These are phyloP conservation scores for Neoniphon sammara DNA, from an alignment of 2,797 vertebrate species.

Conservation along the genomic window DNA sequence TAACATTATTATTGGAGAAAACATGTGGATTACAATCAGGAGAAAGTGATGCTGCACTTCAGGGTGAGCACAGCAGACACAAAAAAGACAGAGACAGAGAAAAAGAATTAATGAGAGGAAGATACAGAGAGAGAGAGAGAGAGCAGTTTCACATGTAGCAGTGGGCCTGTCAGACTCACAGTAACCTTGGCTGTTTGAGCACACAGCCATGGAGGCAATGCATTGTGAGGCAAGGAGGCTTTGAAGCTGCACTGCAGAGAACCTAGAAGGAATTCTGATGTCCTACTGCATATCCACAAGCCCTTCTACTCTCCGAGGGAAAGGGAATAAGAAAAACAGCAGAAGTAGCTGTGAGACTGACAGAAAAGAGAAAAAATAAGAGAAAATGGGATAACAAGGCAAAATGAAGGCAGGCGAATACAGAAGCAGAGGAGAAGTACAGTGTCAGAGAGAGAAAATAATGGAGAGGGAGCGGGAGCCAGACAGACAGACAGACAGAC, in stretches of 20 bases:
- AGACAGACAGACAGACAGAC: not conserved
- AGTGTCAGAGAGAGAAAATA: conserved; percentile 28
- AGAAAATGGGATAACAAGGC: not conserved
- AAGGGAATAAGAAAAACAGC: conserved; percentile 13
- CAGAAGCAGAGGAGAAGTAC: not conserved
- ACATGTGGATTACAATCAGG: not conserved
- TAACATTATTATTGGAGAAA: conserved; percentile 8
- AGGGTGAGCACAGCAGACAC: not conserved
- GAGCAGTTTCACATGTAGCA: conserved; percentile 21
- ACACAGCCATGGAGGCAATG: conserved; percentile 79
- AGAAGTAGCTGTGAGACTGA: conserved; percentile 11
- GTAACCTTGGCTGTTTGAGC: conserved; percentile 68
- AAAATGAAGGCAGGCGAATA: conserved; percentile 15
- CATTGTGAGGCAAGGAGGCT: conserved; percentile 79
- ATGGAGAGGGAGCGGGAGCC: conserved; percentile 6
- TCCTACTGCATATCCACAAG: conserved; percentile 71
- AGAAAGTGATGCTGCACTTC: not conserved
- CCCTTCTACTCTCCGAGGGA: conserved; percentile 34
- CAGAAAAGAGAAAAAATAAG: conserved; percentile 6
- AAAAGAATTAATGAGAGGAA: conserved; percentile 17
- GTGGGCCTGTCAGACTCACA: conserved; percentile 29
- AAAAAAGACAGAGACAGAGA: not conserved
- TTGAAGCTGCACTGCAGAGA: conserved; percentile 87
- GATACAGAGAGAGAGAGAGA: not conserved
- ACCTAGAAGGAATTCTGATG: conserved; percentile 89